Conservation (phyloP, 2,888 invertebrate genomes). For the Lasioglossum pauxillum region DNA sequence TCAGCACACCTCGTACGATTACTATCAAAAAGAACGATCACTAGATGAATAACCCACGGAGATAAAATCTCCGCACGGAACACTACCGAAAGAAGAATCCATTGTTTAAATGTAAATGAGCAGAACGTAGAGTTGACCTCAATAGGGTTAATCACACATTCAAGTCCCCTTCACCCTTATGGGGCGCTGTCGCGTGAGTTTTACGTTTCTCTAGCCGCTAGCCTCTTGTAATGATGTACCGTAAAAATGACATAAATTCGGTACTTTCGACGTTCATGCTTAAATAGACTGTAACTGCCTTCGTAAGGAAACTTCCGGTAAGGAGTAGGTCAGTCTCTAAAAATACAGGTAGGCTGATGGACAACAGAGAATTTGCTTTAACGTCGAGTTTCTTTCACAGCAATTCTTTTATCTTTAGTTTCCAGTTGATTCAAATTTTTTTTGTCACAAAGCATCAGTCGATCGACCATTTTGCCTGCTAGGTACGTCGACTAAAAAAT, state of each 20-base stretch:
- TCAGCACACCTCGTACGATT: slow-evolving; percentile 13
- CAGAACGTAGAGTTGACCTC: slow-evolving; percentile 60
- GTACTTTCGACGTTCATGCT: background rate
- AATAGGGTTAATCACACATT: slow-evolving; percentile 68
- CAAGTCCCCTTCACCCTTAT: slow-evolving; percentile 45
- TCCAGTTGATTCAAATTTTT: too few relatives aligned
- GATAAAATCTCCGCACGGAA: slow-evolving; percentile 45
- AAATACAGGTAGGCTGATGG: background rate
- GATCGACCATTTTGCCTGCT: too few relatives aligned
- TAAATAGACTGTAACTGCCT: background rate
- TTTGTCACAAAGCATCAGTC: too few relatives aligned
- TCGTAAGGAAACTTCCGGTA: background rate
- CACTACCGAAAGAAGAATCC: slow-evolving; percentile 45
- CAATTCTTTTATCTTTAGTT: too few relatives aligned
- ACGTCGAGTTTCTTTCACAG: background rate
- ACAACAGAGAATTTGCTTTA: background rate
- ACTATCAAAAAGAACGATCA: slow-evolving; percentile 10
- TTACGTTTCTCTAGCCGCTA: background rate
- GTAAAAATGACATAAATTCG: slow-evolving; percentile 25
- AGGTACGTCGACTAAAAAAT: too few relatives aligned
- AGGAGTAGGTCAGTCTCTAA: background rate
- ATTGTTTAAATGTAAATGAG: slow-evolving; percentile 65
- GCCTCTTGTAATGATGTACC: slow-evolving; percentile 33
- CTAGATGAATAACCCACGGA: background rate
- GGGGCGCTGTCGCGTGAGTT: slow-evolving; percentile 34